Evolutionary conservation across 1,140 invertebrate species (phyloP).

Genomic region (Mizuhopecten yessoensis): DNA sequence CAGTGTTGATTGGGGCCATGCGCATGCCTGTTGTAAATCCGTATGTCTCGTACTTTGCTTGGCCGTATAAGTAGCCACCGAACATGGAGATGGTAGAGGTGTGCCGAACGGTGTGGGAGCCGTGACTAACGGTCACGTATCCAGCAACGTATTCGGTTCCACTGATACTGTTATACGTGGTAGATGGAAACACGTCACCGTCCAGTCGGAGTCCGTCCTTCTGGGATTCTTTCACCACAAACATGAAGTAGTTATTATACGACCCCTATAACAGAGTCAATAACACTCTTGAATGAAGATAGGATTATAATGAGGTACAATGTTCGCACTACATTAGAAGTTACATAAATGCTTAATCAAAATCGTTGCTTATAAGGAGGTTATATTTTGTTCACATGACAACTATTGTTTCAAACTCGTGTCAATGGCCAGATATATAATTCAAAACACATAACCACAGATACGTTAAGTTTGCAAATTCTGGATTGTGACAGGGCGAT

Average conservation of each 20-base stretch:
- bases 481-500: too few relatives aligned
- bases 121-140: conserved; percentile 43
- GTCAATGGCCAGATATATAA: too few relatives aligned
- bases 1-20: conserved; percentile 57
- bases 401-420: too few relatives aligned
- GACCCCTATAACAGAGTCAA: conserved; percentile 25
- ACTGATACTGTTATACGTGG: conserved; percentile 46
- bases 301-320: too few relatives aligned
- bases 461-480: too few relatives aligned
- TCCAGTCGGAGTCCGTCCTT: conserved; percentile 47
- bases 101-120: conserved; percentile 61
- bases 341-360: too few relatives aligned
- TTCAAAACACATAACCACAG: too few relatives aligned
- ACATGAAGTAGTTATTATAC: conserved; percentile 61
- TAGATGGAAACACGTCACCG: conserved; percentile 46
- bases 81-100: conserved; percentile 60
- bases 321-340: too few relatives aligned
- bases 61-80: conserved; percentile 60
- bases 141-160: conserved; percentile 51
- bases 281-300: too few relatives aligned
- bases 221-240: conserved; percentile 55
- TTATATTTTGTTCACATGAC: too few relatives aligned
- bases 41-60: conserved; percentile 58
- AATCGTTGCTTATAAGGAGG: too few relatives aligned
- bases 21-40: conserved; percentile 63